Percentiles rank a stretch among this genome's conserved stretches.
Conservation (phyloP, 2,888 invertebrate species). For the Boloria euphrosyne region DNA sequence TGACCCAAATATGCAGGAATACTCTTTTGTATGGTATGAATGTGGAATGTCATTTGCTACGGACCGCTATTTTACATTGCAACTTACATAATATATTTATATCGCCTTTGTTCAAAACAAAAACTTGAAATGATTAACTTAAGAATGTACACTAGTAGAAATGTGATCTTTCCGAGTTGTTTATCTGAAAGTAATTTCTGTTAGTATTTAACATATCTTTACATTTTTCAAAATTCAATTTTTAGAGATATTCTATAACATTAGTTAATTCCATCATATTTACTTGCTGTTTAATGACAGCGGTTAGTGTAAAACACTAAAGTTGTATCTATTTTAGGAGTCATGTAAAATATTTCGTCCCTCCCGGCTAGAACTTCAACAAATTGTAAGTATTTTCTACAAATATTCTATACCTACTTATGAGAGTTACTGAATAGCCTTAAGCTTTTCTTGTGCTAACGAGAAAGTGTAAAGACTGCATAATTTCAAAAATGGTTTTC, state of each 20-base stretch:
- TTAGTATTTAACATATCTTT: conserved; percentile 21
- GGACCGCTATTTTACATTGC: conserved; percentile 69
- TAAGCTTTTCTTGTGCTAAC: conserved; percentile 48
- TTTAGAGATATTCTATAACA: no score
- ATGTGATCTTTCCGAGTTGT: neutral
- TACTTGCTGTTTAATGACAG: no score
- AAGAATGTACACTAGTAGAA: no score
- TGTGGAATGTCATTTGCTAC: conserved; percentile 70
- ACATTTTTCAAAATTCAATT: conserved; percentile 37
- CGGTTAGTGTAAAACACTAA: no score
- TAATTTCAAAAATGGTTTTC: conserved; percentile 56
- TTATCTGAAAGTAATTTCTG: conserved; percentile 8
- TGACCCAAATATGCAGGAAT: conserved; percentile 71
- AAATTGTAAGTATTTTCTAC: conserved; percentile 29
- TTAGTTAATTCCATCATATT: no score
- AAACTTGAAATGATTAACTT: neutral
- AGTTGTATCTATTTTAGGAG: no score
- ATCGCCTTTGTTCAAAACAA: neutral
- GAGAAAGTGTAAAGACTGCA: conserved; percentile 62
- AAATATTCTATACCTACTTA: conserved; percentile 47
- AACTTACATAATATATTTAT: conserved; percentile 59
- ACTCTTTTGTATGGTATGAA: conserved; percentile 67
- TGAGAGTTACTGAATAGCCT: conserved; percentile 30
- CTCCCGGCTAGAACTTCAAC: conserved; percentile 2
- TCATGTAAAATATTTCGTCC: conserved; percentile 1